These are phyloP conservation scores for Progne subis DNA, from an alignment of 2,113 vertebrate species.

Conservation along the genomic window DNA sequence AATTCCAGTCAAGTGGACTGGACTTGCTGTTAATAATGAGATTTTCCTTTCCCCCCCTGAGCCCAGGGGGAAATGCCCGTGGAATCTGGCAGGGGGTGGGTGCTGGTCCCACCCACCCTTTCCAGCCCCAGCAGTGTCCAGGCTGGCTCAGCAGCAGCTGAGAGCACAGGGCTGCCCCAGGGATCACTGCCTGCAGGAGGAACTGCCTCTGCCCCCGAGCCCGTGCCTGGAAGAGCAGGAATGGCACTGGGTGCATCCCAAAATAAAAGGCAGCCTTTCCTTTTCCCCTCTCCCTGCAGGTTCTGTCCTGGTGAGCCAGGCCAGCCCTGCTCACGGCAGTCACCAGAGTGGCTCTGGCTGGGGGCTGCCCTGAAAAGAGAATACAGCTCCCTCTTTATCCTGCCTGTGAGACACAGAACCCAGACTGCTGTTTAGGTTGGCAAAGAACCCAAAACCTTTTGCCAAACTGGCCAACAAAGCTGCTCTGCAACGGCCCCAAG, in stretches of 20 bases:
- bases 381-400: conserved; percentile 19
- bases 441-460: background rate
- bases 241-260: background rate
- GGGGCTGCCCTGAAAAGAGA: background rate
- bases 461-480: conserved; percentile 40
- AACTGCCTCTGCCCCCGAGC: fast-evolving
- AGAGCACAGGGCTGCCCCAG: background rate
- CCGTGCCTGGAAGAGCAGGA: background rate
- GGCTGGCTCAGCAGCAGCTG: background rate
- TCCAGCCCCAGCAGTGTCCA: background rate
- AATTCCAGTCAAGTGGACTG: background rate
- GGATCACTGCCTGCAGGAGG: background rate
- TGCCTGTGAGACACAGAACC: background rate
- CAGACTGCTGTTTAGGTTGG: conserved; percentile 54
- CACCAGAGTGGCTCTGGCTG: background rate
- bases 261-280: background rate
- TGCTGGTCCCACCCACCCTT: background rate
- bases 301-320: background rate
- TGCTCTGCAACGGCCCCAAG: background rate
- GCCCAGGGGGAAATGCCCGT: background rate
- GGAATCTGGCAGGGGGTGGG: background rate
- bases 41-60: background rate
- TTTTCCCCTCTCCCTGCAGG: background rate
- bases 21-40: fast-evolving
- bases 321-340: background rate